Base-by-base conservation (phyloP, 2,113 vertebrate genomes). In the Cheilinus undulatus region DNA sequence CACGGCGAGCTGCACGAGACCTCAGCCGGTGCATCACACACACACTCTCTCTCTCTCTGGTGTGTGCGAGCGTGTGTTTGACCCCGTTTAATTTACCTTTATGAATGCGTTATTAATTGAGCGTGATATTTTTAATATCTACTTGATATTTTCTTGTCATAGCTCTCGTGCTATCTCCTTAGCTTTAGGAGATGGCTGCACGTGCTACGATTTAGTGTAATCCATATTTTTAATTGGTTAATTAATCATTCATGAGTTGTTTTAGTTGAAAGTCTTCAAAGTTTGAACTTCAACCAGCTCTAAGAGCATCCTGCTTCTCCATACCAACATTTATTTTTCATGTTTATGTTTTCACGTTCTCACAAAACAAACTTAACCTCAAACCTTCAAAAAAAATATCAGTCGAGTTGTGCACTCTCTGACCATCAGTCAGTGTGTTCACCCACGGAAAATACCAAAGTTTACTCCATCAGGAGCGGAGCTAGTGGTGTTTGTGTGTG, bases 1-100 rank as follows among this genome's bases (percentile, higher is more conserved):
- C 89, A 65, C 85, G 53, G 84, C 76, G 82, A 77, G 83, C 78
- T 72, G 82, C 79, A 78, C 75, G 69, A 73, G 85, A 82, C 83
- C 88, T 63, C 64, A 86, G 83, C 78, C 78, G 70, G 80, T 63
- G 82, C 80, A 65, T 69, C 61, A 75, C 73, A 28, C 77, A 17
- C 50, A 19, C 70, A 13, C 68, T 2, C 68, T 17, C 45, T 10
- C 62, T 24, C 54, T 27, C 32, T 30, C 45, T 54, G 5, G 57
- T 78, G 20, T 52, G 58, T 53, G 69, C 36, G n/a, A n/a, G 51
- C 22, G 42, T 42, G 48, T 26, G 68, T 70, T 57, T 74, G 81
- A 85, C 69, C 78, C 57, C 60, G 58, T 72, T 57, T 84, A 64
- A 83, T 84, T 84, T 81, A 53, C 78, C 59, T 80, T 73, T 49